Conservation (phyloP, 1,140 invertebrate genomes). For the Caenorhabditis tropicalis region DNA sequence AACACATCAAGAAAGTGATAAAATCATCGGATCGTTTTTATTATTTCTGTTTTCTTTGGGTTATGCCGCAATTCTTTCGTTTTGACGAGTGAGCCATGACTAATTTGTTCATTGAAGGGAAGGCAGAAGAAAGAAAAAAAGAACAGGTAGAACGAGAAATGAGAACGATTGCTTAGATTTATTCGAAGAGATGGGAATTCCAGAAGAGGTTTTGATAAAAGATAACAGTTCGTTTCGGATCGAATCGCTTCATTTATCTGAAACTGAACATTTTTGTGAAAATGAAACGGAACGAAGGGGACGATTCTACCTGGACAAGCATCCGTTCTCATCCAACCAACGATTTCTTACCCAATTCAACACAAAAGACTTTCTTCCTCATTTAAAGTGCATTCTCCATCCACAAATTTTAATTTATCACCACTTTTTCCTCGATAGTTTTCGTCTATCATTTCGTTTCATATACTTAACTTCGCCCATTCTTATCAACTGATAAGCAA, state of each 20-base stretch:
- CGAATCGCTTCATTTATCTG: too few relatives aligned
- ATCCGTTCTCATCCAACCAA: too few relatives aligned
- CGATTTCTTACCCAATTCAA: too few relatives aligned
- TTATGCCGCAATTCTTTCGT: background rate
- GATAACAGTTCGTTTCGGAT: too few relatives aligned
- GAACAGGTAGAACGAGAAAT: background rate
- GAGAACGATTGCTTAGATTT: background rate
- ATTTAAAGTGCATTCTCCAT: background rate
- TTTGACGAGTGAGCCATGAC: slow-evolving; percentile 20
- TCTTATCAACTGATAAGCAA: background rate
- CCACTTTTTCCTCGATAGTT: background rate
- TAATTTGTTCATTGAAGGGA: slow-evolving; percentile 15
- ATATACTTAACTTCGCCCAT: background rate
- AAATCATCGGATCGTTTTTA: slow-evolving; percentile 30
- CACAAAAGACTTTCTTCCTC: too few relatives aligned
- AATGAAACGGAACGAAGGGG: too few relatives aligned
- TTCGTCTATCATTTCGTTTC: background rate
- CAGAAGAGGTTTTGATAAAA: too few relatives aligned
- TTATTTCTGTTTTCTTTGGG: background rate
- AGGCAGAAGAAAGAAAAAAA: background rate
- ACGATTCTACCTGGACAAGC: too few relatives aligned
- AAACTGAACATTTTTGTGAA: too few relatives aligned
- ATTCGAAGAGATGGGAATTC: too few relatives aligned
- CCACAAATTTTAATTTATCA: background rate
- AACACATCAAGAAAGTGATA: slow-evolving; percentile 1